Base-by-base conservation (phyloP, 2,797 vertebrate species). In the Spea hammondii region DNA sequence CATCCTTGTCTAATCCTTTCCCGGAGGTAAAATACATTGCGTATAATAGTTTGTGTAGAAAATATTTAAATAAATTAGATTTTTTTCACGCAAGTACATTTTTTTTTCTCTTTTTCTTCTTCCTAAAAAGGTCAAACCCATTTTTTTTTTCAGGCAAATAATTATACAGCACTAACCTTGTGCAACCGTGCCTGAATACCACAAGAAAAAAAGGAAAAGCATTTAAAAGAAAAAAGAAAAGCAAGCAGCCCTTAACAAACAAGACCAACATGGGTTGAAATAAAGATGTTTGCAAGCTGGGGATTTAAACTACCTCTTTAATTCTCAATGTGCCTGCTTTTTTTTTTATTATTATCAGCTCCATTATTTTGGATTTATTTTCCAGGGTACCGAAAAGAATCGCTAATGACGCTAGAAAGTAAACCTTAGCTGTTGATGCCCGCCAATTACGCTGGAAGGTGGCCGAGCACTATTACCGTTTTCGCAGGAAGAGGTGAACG, bases 11-110 rank as follows among this genome's bases (percentile, higher is more conserved):
- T 76, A 14, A 77, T 84, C 48, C 84, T 74, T 72, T 32, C 45
- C 59, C 17, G 45, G 51, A 83, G 76, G 69, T 74, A 86, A 84
- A 83, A 81, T 79, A 83, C 65, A 73, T 44, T 49, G 32, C 72
- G 50, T 14, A 67, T 82, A 85, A 74, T 66, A 84, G 75, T 79
- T 85, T 9, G 0, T 76, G 79, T 62, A 83, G 67, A 83, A 88
- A 86, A 78, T 74, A 86, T 85, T 84, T 83, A 84, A 88, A 86
- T 81, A 82, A 85, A 87, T 84, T 67, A 84, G 55, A 70, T 32
- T 59, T 17, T 32, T 80, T 13, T 84, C 74, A 84, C 77, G 55
- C 57, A 84, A 17, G 82, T 44, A 62, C 62, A 84, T 83, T 73
- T 55, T 72, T 76, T 80, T 32, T 84, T 80, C 6, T 62, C 74